phyloP scores from a whole-genome alignment of 2,113 vertebrate genomes.

The Salvelinus fontinalis region DNA sequence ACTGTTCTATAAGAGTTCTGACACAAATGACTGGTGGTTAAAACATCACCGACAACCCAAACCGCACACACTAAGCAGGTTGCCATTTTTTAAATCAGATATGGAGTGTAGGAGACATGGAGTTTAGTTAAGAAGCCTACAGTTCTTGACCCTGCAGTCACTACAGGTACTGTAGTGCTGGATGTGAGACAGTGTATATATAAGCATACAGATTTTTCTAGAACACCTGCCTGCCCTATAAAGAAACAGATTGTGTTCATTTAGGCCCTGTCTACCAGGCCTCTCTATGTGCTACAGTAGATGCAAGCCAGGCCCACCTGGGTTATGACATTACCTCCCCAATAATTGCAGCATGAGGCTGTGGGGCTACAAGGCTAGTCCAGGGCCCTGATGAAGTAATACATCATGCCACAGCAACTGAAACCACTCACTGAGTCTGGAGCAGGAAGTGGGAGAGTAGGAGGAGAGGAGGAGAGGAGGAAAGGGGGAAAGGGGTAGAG shows the following conservation, averaged over 20 bases:
- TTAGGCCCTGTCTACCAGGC: not conserved
- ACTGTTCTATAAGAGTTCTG: too few relatives aligned
- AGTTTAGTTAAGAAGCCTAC: too few relatives aligned
- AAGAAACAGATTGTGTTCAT: not conserved
- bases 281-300: not conserved
- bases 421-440: not conserved
- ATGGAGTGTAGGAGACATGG: too few relatives aligned
- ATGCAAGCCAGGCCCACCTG: not conserved
- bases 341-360: constrained; percentile 22
- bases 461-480: not conserved
- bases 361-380: constrained; percentile 6
- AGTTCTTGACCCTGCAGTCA: not conserved
- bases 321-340: constrained; percentile 34
- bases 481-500: not conserved
- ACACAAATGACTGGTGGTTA: too few relatives aligned
- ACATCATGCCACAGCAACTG: constrained; percentile 28
- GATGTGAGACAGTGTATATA: not conserved
- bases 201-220: not conserved
- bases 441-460: not conserved
- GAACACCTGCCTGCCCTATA: not conserved
- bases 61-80: too few relatives aligned
- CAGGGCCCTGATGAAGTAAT: constrained; percentile 30
- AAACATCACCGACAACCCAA: too few relatives aligned
- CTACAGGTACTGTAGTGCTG: not conserved
- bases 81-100: too few relatives aligned